Percentiles rank a stretch among this genome's conserved stretches.
These are phyloP conservation scores for Octodon degus DNA, from an alignment of 2,113 vertebrate genomes.

Conservation along the genomic window DNA sequence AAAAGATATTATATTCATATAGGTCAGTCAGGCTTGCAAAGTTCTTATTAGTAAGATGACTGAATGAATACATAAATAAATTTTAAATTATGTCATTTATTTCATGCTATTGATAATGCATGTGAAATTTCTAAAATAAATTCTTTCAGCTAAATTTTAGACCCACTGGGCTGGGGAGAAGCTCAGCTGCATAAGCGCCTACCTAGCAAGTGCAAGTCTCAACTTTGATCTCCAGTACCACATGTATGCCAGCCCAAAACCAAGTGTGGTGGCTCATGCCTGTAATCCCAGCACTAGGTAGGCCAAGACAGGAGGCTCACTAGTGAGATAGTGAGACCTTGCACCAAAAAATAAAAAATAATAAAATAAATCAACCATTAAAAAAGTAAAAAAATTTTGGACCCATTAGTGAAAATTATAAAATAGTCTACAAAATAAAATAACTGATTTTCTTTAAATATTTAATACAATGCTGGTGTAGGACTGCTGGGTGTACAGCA, in stretches of 20 bases:
- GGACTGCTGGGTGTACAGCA: background rate
- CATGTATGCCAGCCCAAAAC: no score
- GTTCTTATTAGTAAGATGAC: conserved; percentile 8
- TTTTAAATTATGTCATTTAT: background rate
- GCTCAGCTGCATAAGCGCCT: no score
- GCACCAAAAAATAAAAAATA: no score
- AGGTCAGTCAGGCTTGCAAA: conserved; percentile 9
- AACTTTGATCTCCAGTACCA: no score
- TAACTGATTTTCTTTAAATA: background rate
- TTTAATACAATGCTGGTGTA: background rate
- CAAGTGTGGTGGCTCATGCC: no score
- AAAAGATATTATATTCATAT: background rate
- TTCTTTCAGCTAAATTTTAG: conserved; percentile 26
- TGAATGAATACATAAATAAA: background rate
- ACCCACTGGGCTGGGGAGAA: no score
- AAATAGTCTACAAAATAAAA: conserved; percentile 9
- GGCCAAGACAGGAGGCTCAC: no score
- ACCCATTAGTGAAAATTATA: background rate
- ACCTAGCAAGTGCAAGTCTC: no score
- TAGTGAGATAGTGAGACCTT: no score
- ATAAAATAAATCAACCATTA: no score
- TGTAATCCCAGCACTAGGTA: no score
- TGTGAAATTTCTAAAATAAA: conserved; percentile 51
- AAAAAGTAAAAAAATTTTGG: conserved; percentile 8
- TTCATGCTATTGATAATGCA: conserved; percentile 37